Percentiles rank a stretch among this genome's conserved stretches.
Evolutionary conservation across 2,888 invertebrate species (phyloP).

Genomic region (Bimastos eiseni): DNA sequence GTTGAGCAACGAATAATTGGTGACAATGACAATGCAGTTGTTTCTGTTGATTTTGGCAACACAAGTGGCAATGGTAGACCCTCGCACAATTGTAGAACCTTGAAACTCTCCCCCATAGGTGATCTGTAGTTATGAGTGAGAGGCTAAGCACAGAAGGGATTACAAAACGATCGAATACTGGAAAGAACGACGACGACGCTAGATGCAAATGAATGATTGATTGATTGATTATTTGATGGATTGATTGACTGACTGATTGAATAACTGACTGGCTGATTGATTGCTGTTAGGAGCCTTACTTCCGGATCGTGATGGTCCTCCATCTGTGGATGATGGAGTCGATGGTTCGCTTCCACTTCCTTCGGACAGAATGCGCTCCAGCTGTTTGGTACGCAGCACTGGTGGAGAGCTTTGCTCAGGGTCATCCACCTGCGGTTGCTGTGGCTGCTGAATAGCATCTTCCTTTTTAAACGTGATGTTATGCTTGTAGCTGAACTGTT

Average conservation of each 20-base stretch:
- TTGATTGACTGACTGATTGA: background rate
- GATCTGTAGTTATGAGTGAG: too few relatives aligned
- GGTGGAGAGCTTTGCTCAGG: background rate
- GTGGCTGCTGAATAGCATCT: background rate
- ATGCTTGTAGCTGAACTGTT: background rate
- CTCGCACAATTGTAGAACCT: too few relatives aligned
- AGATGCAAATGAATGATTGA: background rate
- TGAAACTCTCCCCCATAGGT: too few relatives aligned
- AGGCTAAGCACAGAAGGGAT: background rate
- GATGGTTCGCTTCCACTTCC: constrained; percentile 36
- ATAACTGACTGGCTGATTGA: background rate
- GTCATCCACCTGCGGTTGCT: background rate
- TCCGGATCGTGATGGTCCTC: background rate
- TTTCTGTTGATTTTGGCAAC: too few relatives aligned
- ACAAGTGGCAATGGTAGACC: too few relatives aligned
- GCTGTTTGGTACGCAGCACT: constrained; percentile 30
- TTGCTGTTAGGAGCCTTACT: too few relatives aligned
- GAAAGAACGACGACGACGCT: background rate
- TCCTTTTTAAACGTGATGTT: background rate
- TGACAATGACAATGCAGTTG: too few relatives aligned
- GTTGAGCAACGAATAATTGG: too few relatives aligned
- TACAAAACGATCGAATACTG: background rate
- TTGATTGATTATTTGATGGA: background rate
- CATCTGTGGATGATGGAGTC: background rate
- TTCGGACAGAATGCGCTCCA: constrained; percentile 31